These are phyloP conservation scores for Battus philenor DNA, from an alignment of 1,140 invertebrate species.

Conservation along the genomic window DNA sequence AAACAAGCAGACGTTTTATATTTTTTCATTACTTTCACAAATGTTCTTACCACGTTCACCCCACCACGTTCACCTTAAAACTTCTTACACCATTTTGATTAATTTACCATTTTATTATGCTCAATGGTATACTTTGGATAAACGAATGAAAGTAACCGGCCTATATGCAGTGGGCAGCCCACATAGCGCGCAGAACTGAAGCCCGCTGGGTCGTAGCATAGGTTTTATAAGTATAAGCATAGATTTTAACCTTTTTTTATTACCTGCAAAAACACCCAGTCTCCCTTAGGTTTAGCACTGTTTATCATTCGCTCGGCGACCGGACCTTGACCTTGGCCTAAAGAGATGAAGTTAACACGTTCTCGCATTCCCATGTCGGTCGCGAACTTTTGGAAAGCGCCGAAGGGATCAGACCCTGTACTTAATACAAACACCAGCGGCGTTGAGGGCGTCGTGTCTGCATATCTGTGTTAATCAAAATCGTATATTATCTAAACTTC, in stretches of 20 bases:
- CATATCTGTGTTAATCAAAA: conserved; percentile 75
- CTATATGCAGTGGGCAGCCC: too few relatives aligned
- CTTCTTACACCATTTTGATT: too few relatives aligned
- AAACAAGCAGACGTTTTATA: too few relatives aligned
- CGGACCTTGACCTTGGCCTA: conserved; percentile 93
- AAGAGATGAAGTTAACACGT: conserved; percentile 88
- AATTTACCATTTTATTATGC: too few relatives aligned
- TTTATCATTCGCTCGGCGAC: conserved; percentile 89
- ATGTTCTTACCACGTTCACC: too few relatives aligned
- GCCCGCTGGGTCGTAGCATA: too few relatives aligned
- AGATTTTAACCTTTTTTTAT: conserved; percentile 20
- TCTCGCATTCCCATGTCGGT: conserved; percentile 86
- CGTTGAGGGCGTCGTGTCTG: conserved; percentile 82
- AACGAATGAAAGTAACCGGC: too few relatives aligned
- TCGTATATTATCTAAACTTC: too few relatives aligned
- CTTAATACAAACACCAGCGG: conserved; percentile 94
- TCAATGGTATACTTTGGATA: too few relatives aligned
- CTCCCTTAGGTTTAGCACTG: conserved; percentile 81
- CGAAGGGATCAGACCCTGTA: conserved; percentile 93
- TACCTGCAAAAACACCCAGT: conserved; percentile 90
- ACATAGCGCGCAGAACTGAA: too few relatives aligned
- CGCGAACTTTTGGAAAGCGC: conserved; percentile 86
- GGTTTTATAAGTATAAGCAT: conserved; percentile 4
- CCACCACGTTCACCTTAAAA: too few relatives aligned
- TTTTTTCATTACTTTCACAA: too few relatives aligned